Conservation (phyloP, 2,113 vertebrate genomes). For the Chlamydotis undulata region DNA sequence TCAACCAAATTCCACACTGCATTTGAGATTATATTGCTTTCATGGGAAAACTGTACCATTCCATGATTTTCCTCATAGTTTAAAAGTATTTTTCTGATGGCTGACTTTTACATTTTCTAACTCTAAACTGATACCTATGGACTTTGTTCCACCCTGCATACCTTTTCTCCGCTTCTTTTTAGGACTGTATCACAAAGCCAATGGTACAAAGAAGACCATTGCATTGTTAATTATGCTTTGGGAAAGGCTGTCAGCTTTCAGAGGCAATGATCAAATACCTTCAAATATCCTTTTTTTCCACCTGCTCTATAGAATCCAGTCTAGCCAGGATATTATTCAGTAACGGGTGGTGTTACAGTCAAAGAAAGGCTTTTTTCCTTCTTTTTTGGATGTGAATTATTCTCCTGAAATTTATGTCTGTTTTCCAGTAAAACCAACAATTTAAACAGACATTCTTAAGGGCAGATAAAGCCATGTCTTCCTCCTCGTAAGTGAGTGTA, state of each 20-base stretch:
- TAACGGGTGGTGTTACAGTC: not conserved
- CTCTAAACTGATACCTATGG: not conserved
- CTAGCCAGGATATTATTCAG: not conserved
- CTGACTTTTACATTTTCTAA: not conserved
- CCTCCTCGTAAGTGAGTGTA: not conserved
- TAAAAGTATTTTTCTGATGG: conserved; percentile 20
- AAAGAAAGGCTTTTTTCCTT: not conserved
- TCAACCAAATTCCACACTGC: not conserved
- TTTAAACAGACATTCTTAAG: not conserved
- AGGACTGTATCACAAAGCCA: not conserved
- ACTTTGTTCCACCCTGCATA: not conserved
- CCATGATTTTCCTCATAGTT: not conserved
- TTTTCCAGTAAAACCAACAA: not conserved
- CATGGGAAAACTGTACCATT: not conserved
- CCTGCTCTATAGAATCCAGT: not conserved
- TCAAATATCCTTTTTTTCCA: not conserved
- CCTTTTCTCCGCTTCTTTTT: not conserved
- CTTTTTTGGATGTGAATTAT: not conserved
- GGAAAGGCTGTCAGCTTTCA: not conserved
- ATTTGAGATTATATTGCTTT: not conserved
- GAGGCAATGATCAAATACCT: not conserved
- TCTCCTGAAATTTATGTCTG: not conserved
- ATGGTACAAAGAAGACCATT: not conserved
- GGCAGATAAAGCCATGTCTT: not conserved
- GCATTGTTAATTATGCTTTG: not conserved